These are phyloP conservation scores for Himantopus leucocephalus DNA, from an alignment of 2,113 vertebrate species.

Conservation along the genomic window DNA sequence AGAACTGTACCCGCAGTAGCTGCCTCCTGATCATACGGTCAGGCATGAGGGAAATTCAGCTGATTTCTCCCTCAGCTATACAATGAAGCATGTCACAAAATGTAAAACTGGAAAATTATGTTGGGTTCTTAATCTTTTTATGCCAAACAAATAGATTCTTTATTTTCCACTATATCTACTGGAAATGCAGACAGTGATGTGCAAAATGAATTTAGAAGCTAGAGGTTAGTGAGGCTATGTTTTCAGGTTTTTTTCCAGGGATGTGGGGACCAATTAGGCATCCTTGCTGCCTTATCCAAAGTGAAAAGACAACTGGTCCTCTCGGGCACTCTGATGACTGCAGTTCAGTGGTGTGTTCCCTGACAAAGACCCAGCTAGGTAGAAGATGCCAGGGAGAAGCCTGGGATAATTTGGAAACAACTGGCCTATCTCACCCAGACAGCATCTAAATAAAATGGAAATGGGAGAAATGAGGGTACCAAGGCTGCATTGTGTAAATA, in stretches of 20 bases:
- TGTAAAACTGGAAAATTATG: background rate
- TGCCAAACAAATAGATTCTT: background rate
- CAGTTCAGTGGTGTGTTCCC: background rate
- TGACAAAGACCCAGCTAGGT: background rate
- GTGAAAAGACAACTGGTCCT: background rate
- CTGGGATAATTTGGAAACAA: background rate
- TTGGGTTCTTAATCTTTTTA: background rate
- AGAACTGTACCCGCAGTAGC: background rate
- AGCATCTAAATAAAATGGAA: background rate
- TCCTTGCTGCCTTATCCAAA: background rate
- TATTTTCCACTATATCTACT: background rate
- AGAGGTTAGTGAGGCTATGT: background rate
- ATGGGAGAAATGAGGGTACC: background rate
- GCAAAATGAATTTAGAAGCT: background rate
- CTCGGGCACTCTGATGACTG: background rate
- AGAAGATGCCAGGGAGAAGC: background rate
- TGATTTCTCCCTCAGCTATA: slow-evolving; percentile 34
- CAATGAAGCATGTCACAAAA: background rate
- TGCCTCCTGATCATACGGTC: slow-evolving; percentile 39
- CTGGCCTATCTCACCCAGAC: background rate
- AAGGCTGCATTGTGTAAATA: background rate
- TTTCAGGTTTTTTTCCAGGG: background rate
- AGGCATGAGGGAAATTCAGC: slow-evolving; percentile 45
- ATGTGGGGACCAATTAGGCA: rapidly evolving
- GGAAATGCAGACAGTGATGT: background rate